phyloP scores from a whole-genome alignment of 2,888 invertebrate species.

The Leptopilina drosophilae region DNA sequence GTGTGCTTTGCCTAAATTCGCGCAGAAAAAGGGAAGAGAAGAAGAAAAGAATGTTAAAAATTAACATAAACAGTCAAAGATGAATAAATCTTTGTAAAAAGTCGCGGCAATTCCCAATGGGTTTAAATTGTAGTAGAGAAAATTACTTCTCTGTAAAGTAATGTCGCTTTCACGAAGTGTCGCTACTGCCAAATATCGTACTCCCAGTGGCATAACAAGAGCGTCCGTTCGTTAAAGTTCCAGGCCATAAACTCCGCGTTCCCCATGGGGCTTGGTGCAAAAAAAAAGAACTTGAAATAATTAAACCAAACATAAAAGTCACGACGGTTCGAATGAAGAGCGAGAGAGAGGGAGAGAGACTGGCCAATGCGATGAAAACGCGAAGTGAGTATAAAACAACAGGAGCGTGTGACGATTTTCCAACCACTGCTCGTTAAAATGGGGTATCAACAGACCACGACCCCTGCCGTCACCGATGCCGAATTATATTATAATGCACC shows the following conservation, averaged over 20 bases:
- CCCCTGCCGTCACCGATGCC: background rate
- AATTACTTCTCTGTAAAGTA: conserved; percentile 33
- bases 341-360: background rate
- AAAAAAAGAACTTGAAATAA: conserved; percentile 61
- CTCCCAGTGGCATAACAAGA: conserved; percentile 41
- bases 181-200: conserved; percentile 41
- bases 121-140: conserved; percentile 36
- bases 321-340: conserved; percentile 47
- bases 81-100: conserved; percentile 29
- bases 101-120: conserved; percentile 13
- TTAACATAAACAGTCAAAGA: conserved; percentile 11
- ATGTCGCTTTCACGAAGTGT: conserved; percentile 40
- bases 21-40: too few relatives aligned
- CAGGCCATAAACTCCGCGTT: conserved; percentile 61
- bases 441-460: conserved; percentile 44
- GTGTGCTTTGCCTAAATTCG: too few relatives aligned
- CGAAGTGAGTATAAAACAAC: conserved; percentile 50
- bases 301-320: conserved; percentile 65
- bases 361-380: conserved; percentile 20
- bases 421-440: conserved; percentile 57
- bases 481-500: conserved; percentile 3
- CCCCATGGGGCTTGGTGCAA: conserved; percentile 3
- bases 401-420: conserved; percentile 56
- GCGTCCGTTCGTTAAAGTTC: conserved; percentile 62
- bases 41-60: background rate